A percentile compares a stretch with the other conserved stretches of the same genome.
Conservation (phyloP, 1,140 invertebrate genomes). For the Hydropsyche tenuis region DNA sequence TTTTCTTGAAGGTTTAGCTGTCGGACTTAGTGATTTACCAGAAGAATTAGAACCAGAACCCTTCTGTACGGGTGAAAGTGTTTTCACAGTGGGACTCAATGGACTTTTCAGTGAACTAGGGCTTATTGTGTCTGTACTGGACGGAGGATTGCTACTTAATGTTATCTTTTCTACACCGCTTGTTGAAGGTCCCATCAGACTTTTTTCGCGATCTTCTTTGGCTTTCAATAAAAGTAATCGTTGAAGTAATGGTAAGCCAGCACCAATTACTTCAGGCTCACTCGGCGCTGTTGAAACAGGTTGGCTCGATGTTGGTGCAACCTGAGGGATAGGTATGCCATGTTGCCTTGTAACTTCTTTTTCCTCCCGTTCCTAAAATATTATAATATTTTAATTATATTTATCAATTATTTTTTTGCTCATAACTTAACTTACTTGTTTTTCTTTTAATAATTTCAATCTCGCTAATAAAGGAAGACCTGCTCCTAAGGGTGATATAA, state of each 20-base stretch:
- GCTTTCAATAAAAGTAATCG: conserved; percentile 79
- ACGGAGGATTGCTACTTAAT: conserved; percentile 57
- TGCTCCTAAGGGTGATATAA: conserved; percentile 76
- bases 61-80: conserved; percentile 59
- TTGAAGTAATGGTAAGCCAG: conserved; percentile 79
- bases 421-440: too few species aligned
- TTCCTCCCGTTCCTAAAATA: conserved; percentile 65
- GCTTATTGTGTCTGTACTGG: conserved; percentile 61
- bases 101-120: conserved; percentile 62
- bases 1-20: conserved; percentile 59
- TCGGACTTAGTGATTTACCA: conserved; percentile 60
- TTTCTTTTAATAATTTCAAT: conserved; percentile 81
- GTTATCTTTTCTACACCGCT: conserved; percentile 43
- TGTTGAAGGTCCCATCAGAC: conserved; percentile 45
- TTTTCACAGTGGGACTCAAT: conserved; percentile 61
- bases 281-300: conserved; percentile 58
- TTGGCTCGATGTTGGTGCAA: conserved; percentile 58
- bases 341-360: conserved; percentile 62
- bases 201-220: conserved; percentile 74
- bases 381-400: neutral
- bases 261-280: conserved; percentile 70
- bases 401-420: neutral
- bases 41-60: conserved; percentile 60
- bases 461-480: conserved; percentile 81
- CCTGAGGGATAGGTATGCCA: conserved; percentile 56